These are phyloP conservation scores for Aurelia coerulea DNA, from an alignment of 30 jellyfish, hydroid and myxozoan species.

Conservation along the genomic window DNA sequence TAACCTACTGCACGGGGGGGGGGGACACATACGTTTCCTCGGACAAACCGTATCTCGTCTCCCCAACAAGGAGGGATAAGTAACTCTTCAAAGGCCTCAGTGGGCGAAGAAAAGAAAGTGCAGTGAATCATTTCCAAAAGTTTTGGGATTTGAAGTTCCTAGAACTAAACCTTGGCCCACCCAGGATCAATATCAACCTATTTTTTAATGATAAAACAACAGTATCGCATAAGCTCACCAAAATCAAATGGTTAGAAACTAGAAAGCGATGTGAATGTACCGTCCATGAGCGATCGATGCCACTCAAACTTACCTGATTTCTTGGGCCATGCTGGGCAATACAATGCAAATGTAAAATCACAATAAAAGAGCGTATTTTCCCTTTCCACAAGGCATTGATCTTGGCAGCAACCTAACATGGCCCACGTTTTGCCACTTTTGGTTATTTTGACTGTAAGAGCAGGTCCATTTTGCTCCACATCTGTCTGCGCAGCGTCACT, in stretches of 20 bases:
- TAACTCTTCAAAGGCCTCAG: neutral
- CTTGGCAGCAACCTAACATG: slow-evolving; percentile 16
- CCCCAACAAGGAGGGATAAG: no score
- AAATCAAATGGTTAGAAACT: neutral
- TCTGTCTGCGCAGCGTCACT: neutral
- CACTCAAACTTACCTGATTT: slow-evolving; percentile 13
- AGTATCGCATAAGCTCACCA: neutral
- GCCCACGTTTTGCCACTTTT: neutral
- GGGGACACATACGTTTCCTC: no score
- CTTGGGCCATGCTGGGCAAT: slow-evolving; percentile 47
- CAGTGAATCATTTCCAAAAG: neutral
- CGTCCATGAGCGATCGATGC: neutral
- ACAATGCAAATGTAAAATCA: slow-evolving; percentile 44
- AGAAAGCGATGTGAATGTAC: neutral
- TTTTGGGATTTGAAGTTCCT: neutral
- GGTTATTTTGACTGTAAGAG: slow-evolving; percentile 17
- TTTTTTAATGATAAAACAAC: neutral
- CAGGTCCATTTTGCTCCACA: slow-evolving; percentile 53
- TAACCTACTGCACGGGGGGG: no score
- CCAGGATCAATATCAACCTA: no score
- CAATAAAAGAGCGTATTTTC: slow-evolving; percentile 13
- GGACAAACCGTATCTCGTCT: no score
- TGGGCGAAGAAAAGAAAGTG: neutral
- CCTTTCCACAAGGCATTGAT: slow-evolving; percentile 16
- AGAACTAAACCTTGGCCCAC: neutral